Conservation (phyloP, 2,797 vertebrate species). For the Falco naumanni region DNA sequence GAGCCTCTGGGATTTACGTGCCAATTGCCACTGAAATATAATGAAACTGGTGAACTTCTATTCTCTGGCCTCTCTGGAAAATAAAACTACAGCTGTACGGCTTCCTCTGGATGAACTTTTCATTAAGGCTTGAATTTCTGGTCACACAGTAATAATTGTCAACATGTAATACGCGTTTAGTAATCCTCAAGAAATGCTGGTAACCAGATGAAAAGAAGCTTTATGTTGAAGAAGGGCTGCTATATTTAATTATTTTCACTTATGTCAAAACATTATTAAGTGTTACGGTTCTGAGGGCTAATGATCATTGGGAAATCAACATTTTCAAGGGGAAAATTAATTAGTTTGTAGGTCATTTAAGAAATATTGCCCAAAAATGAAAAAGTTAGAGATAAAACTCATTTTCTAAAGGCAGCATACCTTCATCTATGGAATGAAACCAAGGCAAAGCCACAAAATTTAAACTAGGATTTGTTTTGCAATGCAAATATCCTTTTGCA, state of each 20-base stretch:
- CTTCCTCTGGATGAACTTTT: constrained; percentile 11
- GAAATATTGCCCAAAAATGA: background rate
- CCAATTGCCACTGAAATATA: background rate
- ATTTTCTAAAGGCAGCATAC: background rate
- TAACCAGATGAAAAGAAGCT: constrained; percentile 23
- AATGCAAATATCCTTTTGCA: background rate
- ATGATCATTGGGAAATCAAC: background rate
- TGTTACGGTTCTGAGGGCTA: background rate
- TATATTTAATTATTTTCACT: background rate
- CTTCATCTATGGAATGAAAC: background rate
- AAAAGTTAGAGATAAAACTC: background rate
- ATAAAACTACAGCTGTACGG: background rate
- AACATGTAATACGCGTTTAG: background rate
- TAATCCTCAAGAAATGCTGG: background rate
- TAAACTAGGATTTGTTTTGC: background rate
- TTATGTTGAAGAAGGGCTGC: background rate
- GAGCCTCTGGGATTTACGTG: background rate
- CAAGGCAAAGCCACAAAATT: background rate
- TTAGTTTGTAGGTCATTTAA: constrained; percentile 18
- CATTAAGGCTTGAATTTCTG: constrained; percentile 15
- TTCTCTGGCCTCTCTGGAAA: background rate
- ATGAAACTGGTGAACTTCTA: background rate
- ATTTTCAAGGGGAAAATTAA: constrained; percentile 38
- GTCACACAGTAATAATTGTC: constrained; percentile 3
- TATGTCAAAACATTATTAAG: background rate